A percentile compares a stretch with the other conserved stretches of the same genome.
Evolutionary conservation across 2,888 invertebrate species (phyloP).

Genomic region (Exocentrus adspersus): DNA sequence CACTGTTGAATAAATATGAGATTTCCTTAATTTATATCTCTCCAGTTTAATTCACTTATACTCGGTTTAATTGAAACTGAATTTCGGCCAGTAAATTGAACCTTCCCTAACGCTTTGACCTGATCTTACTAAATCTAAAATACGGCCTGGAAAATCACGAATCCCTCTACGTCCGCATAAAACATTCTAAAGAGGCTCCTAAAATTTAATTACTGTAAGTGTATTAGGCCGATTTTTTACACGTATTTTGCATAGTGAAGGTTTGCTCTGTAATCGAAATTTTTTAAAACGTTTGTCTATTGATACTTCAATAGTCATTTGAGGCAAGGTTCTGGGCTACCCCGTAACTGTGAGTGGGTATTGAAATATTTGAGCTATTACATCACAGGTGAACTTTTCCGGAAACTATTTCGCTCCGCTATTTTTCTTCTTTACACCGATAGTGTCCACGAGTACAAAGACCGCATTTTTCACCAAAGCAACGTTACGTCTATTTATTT

Average conservation of each 20-base stretch:
- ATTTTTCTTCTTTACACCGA: neutral
- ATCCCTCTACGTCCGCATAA: conserved; percentile 16
- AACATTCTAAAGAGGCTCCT: conserved; percentile 19
- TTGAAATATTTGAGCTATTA: no score
- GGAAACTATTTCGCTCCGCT: no score
- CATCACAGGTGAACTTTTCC: no score
- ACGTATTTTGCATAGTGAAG: conserved; percentile 19
- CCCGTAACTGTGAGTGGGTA: no score
- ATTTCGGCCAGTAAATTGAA: conserved; percentile 26
- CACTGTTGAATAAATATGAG: conserved; percentile 27
- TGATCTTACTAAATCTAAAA: conserved; percentile 25
- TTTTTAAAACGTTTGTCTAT: no score
- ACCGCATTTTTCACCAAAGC: neutral
- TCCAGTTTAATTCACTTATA: conserved; percentile 26
- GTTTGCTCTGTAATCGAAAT: no score
- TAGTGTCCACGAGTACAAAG: neutral
- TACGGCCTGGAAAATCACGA: conserved; percentile 21
- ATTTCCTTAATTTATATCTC: conserved; percentile 28
- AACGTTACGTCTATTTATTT: neutral
- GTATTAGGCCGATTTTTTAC: conserved; percentile 17
- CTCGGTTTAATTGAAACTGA: conserved; percentile 27
- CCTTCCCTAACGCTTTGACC: conserved; percentile 27
- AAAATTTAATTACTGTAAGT: conserved; percentile 27
- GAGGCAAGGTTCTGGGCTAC: no score
- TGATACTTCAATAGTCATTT: no score